Evolutionary conservation across 1,140 invertebrate genomes (phyloP), one percentile per base, ranked within the genome.

Genomic region (Drosophila subobscura): DNA sequence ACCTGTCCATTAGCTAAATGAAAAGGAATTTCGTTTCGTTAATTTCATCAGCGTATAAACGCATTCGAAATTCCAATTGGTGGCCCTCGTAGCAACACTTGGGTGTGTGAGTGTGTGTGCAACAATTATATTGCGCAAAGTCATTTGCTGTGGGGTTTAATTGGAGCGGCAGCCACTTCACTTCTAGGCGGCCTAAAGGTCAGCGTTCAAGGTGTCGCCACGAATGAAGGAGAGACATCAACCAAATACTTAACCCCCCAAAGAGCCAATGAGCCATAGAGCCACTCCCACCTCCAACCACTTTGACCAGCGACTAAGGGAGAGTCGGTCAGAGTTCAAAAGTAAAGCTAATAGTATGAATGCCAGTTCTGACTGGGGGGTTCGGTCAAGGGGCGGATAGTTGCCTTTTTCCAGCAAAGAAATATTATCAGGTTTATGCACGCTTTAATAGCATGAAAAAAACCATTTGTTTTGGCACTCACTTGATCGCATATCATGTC

Each of bases 401-500:
- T 4, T 12, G 10, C 4, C 4, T 12, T 10, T 54, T 67, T 53
- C 37, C 20, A 52, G 46, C 63, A 41, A 22, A 59, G 10, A 16
- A 4, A 4, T 4, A 16, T 29, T 47, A 25, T 47, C 53, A 55
- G 7, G 42, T 55, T 55, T 44, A 42, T 37, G 33, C 33, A 55
- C 53, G 53, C 53, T 25, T 55, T 44, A 44, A 27, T 4, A 3
- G 33, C 10, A 12, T 37, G 33, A 37, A 33, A 37, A 37, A 37
- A 37, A 4, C 33, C 10, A 37, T 58, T 58, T 70, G 23, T 14
- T 55, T 27, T 67, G 33, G 33, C 44, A 89, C 93, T 94, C 92
- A 97, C 96, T 95, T 99, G 98, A 95, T 99, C 99, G 93, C 98
- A 99, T 92, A 99, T 98, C 91, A 99, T 96, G 92, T 99, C 98